phyloP scores from a whole-genome alignment of 2,888 invertebrate genomes.

The Cremastinae sp. region DNA sequence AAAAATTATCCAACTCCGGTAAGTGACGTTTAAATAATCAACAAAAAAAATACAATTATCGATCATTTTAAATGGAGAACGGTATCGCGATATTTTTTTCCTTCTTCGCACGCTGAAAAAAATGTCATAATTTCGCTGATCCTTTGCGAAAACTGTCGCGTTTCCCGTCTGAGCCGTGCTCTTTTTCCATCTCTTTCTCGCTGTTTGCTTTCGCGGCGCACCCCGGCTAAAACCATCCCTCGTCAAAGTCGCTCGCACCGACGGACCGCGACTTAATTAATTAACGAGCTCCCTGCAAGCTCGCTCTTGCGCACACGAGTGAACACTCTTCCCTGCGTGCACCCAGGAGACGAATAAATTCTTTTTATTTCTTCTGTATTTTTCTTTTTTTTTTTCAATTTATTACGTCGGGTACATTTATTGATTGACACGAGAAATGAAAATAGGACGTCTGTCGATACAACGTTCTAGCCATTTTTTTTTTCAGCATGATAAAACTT shows the following conservation, averaged over 20 bases:
- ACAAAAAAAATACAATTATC: neutral
- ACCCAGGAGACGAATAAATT: conserved; percentile 38
- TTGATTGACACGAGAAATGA: conserved; percentile 29
- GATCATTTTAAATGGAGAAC: neutral
- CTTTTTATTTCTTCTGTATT: conserved; percentile 4
- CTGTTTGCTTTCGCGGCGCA: conserved; percentile 46
- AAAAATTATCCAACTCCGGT: conserved; percentile 79
- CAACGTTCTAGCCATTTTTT: too few relatives aligned
- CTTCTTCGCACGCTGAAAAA: neutral
- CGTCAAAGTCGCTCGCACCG: conserved; percentile 48
- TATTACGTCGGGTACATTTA: conserved; percentile 2
- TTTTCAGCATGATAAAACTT: too few relatives aligned
- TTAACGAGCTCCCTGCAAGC: conserved; percentile 54
- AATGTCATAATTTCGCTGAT: neutral
- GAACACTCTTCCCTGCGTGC: conserved; percentile 24
- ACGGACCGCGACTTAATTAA: conserved; percentile 63
- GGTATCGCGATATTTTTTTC: conserved; percentile 6
- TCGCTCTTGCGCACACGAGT: conserved; percentile 45
- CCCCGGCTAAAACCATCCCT: conserved; percentile 42
- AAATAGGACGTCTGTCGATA: conserved; percentile 42
- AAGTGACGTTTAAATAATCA: conserved; percentile 66
- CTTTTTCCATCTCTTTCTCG: conserved; percentile 19
- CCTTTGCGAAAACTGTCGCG: neutral
- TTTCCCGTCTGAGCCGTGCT: neutral
- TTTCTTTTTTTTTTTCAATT: conserved; percentile 1